A percentile compares a stretch with the other conserved stretches of the same genome.
Evolutionary conservation across 1,140 invertebrate genomes (phyloP).

Genomic region (Tribolium madens): DNA sequence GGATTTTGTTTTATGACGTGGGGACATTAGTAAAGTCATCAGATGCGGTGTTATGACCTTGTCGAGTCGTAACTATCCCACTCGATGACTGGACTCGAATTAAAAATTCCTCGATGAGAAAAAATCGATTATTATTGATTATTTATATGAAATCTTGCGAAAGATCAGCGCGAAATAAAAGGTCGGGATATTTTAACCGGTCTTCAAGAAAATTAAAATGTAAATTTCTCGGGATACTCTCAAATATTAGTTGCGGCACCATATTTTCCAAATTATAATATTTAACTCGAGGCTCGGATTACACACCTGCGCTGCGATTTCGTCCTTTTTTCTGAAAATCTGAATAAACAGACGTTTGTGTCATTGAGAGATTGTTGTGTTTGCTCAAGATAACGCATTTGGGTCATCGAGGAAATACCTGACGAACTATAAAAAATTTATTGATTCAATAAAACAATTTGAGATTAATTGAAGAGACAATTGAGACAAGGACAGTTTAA

Average conservation of each 20-base stretch:
- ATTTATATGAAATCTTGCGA: too few relatives aligned
- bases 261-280: background rate
- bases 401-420: background rate
- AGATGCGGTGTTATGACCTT: background rate
- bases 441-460: background rate
- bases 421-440: background rate
- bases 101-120: background rate
- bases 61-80: background rate
- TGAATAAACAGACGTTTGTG: background rate
- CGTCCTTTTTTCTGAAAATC: background rate
- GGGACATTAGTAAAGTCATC: background rate
- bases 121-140: background rate
- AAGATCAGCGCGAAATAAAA: too few relatives aligned
- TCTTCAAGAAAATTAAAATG: background rate
- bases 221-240: too few relatives aligned
- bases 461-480: background rate
- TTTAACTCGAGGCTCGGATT: background rate
- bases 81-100: background rate
- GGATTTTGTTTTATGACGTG: background rate
- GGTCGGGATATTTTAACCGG: background rate
- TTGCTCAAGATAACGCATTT: background rate
- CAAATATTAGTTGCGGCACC: too few relatives aligned
- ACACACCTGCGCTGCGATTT: too few relatives aligned
- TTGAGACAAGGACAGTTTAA: background rate
- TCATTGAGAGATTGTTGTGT: background rate